Conservation (phyloP, 2,113 vertebrate genomes). For the mouse (Mus musculus) region DNA sequence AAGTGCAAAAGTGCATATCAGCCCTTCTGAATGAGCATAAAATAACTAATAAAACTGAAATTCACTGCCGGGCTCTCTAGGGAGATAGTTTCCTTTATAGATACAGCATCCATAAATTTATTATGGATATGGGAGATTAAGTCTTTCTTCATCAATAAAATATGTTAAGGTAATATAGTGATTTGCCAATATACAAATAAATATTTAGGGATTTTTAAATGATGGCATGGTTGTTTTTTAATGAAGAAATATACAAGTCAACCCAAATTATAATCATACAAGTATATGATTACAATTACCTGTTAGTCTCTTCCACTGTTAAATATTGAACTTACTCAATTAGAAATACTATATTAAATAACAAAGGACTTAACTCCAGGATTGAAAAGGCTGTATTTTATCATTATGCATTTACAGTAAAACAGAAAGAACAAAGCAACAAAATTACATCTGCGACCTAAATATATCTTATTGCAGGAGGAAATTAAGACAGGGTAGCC, state of each 20-base stretch:
- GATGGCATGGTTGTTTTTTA: background rate
- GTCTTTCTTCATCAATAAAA: slow-evolving; percentile 16
- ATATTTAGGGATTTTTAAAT: slow-evolving; percentile 54
- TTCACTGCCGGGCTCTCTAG: background rate
- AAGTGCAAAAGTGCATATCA: slow-evolving; percentile 38
- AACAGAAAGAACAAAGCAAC: background rate
- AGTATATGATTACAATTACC: background rate
- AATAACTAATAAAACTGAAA: slow-evolving; percentile 47
- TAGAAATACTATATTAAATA: slow-evolving; percentile 40
- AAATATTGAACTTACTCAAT: slow-evolving; percentile 33
- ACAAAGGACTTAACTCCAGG: slow-evolving; percentile 16
- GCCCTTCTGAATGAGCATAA: background rate
- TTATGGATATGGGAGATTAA: slow-evolving; percentile 1
- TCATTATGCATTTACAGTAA: background rate
- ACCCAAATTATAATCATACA: slow-evolving; percentile 1
- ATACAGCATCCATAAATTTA: background rate
- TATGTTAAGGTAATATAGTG: background rate
- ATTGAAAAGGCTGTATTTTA: background rate
- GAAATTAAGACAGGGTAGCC: background rate
- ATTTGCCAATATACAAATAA: slow-evolving; percentile 44
- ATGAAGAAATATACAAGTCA: background rate
- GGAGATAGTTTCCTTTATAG: slow-evolving; percentile 42
- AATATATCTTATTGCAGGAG: background rate
- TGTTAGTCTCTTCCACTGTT: background rate
- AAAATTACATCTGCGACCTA: background rate